These are phyloP conservation scores for Philereme vetulata DNA, from an alignment of 2,888 invertebrate species.

Conservation along the genomic window DNA sequence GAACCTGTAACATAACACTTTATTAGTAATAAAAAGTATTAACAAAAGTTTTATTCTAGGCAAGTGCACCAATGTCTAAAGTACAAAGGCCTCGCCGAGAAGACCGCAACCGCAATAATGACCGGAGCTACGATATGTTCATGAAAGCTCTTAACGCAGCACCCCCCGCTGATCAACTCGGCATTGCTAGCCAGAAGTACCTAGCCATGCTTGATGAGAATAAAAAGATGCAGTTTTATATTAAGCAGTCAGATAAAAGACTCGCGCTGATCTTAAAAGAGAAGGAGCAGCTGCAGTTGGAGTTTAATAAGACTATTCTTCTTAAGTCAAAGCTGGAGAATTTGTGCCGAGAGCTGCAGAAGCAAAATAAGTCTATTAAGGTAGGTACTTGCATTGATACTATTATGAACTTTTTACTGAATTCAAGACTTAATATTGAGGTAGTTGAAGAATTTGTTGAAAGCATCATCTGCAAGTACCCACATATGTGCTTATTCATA, in stretches of 20 bases:
- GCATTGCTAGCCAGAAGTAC: conserved; percentile 89
- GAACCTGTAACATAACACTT: no score
- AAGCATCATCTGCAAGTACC: no score
- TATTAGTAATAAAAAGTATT: no score
- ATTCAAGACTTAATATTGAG: no score
- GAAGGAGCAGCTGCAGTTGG: conserved; percentile 91
- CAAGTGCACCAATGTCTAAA: conserved; percentile 47
- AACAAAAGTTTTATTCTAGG: conserved; percentile 47
- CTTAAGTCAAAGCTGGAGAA: conserved; percentile 93
- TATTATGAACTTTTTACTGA: no score
- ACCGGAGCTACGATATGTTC: conserved; percentile 86
- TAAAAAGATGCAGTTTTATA: conserved; percentile 81
- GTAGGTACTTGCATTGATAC: conserved; percentile 64
- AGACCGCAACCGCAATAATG: conserved; percentile 77
- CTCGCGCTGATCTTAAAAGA: conserved; percentile 86
- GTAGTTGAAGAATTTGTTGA: no score
- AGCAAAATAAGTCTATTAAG: conserved; percentile 95
- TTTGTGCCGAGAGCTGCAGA: conserved; percentile 95
- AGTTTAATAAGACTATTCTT: conserved; percentile 92
- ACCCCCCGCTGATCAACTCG: conserved; percentile 86
- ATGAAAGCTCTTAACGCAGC: conserved; percentile 84
- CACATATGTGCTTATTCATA: no score
- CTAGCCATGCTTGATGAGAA: conserved; percentile 90
- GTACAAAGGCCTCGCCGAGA: conserved; percentile 71
- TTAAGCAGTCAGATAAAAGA: conserved; percentile 85